Evolutionary conservation across 2,113 vertebrate genomes (phyloP).

Genomic region (Lophotis ruficrista): DNA sequence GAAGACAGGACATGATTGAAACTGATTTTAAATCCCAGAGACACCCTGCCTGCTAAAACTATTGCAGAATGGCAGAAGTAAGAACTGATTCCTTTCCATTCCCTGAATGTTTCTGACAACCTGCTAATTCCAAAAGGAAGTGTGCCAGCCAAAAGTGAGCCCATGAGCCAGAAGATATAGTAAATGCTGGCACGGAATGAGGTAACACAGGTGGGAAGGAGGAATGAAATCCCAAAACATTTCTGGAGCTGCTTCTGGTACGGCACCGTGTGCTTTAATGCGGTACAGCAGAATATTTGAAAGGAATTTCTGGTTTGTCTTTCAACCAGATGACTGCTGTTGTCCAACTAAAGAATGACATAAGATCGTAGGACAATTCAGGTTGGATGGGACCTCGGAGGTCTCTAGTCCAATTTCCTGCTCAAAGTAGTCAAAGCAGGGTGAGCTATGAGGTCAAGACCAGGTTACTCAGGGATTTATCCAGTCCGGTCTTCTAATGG

Average conservation of each 20-base stretch:
- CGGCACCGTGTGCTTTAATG: not conserved
- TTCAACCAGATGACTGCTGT: not conserved
- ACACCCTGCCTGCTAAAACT: not conserved
- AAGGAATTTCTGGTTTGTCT: not conserved
- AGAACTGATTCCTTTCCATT: not conserved
- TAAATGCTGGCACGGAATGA: conserved; percentile 48
- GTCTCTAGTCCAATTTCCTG: not conserved
- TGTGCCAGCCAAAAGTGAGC: conserved; percentile 26
- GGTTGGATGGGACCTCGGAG: not conserved
- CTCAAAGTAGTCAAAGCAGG: not conserved
- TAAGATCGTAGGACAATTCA: not conserved
- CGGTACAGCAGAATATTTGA: not conserved
- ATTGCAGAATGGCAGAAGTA: conserved; percentile 1
- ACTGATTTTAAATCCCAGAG: not conserved
- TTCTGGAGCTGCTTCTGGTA: conserved; percentile 21
- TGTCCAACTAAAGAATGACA: not conserved
- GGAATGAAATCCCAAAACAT: conserved; percentile 16
- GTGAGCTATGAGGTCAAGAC: not conserved
- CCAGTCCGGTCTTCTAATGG: not conserved
- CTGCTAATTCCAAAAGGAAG: conserved; percentile 49
- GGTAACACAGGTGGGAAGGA: conserved; percentile 61
- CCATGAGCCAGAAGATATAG: conserved; percentile 29
- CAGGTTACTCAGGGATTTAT: not conserved
- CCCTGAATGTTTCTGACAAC: conserved; percentile 45
- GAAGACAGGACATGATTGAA: not conserved